phyloP scores from a whole-genome alignment of 2,888 invertebrate species.

The Aplocera efformata region DNA sequence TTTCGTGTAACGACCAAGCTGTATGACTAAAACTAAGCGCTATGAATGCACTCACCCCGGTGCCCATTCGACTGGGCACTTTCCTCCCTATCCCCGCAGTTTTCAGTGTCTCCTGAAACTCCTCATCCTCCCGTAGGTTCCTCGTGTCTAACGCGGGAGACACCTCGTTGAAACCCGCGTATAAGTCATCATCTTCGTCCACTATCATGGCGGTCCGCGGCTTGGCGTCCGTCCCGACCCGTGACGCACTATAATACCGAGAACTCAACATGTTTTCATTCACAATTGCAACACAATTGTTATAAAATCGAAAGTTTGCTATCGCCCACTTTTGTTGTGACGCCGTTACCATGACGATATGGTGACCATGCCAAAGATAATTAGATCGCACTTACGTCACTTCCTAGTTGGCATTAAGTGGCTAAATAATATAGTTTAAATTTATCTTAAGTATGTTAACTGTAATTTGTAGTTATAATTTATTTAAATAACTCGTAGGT shows the following conservation, averaged over 20 bases:
- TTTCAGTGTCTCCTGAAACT: conserved; percentile 88
- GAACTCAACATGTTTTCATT: conserved; percentile 56
- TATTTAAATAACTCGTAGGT: no score
- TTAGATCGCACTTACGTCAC: no score
- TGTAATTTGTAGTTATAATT: no score
- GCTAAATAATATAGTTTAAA: no score
- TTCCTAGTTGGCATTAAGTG: no score
- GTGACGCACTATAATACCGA: conserved; percentile 64
- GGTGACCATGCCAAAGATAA: conserved; percentile 34
- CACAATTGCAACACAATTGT: conserved; percentile 11
- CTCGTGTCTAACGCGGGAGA: conserved; percentile 83
- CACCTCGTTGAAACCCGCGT: conserved; percentile 85
- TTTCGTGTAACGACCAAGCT: neutral
- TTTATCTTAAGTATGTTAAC: no score
- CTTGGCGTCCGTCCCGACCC: conserved; percentile 59
- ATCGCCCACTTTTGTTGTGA: conserved; percentile 59
- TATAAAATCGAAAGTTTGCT: neutral
- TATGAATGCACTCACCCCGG: conserved; percentile 56
- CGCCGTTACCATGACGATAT: conserved; percentile 66
- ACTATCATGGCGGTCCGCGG: conserved; percentile 63
- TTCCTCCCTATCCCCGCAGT: conserved; percentile 86
- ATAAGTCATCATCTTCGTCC: conserved; percentile 83
- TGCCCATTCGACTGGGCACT: conserved; percentile 78
- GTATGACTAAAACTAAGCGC: neutral
- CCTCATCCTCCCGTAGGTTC: conserved; percentile 85